Percentiles rank a stretch among this genome's conserved stretches.
phyloP scores from a whole-genome alignment of 2,113 vertebrate genomes.

The Polypterus bichir region DNA sequence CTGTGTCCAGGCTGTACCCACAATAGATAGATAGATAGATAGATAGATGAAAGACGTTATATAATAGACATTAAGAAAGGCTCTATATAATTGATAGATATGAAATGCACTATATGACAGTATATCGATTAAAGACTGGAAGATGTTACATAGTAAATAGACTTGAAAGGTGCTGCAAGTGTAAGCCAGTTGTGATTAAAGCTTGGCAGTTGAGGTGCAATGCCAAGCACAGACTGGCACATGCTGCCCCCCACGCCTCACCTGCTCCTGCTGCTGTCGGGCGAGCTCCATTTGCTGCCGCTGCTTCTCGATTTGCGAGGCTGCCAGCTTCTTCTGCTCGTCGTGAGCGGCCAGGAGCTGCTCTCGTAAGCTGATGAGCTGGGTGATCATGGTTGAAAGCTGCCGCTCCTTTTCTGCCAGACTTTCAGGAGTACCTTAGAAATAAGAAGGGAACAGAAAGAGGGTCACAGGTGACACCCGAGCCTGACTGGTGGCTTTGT shows the following conservation, averaged over 20 bases:
- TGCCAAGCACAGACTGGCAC: no score
- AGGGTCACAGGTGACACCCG: background rate
- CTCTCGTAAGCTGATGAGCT: constrained; percentile 95
- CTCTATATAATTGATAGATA: no score
- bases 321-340: constrained; percentile 95
- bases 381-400: constrained; percentile 95
- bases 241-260: constrained; percentile 34
- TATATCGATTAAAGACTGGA: no score
- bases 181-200: no score
- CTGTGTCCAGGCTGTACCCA: no score
- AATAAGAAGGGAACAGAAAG: background rate
- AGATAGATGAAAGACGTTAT: no score
- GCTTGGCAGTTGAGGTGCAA: no score
- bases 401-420: constrained; percentile 95
- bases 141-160: no score
- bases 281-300: constrained; percentile 98
- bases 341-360: constrained; percentile 95
- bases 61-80: no score
- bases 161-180: no score
- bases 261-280: constrained; percentile 96
- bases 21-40: no score
- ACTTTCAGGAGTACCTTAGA: constrained; percentile 88
- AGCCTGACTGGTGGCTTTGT: background rate
- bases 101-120: no score
- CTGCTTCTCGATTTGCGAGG: constrained; percentile 97